Evolutionary conservation across 2,113 vertebrate species (phyloP).

Genomic region (Eretmochelys imbricata): DNA sequence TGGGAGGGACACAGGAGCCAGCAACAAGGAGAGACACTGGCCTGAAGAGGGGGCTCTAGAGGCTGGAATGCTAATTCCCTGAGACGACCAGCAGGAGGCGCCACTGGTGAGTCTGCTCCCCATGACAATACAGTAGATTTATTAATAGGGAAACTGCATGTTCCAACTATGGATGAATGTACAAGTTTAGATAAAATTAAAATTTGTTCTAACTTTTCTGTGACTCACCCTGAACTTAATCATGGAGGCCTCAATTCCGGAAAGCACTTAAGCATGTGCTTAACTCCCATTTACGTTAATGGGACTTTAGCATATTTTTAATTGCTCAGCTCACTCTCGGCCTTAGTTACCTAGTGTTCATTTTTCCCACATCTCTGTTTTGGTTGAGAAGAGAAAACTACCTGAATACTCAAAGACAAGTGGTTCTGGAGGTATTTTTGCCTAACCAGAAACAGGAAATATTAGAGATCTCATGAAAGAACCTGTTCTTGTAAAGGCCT

Average conservation of each 20-base stretch:
- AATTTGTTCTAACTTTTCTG: not conserved
- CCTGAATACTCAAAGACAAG: not conserved
- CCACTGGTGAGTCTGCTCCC: too few species aligned
- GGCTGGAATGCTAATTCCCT: too few species aligned
- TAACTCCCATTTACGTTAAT: not conserved
- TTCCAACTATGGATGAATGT: slow-evolving; percentile 32
- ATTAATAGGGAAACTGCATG: slow-evolving; percentile 58
- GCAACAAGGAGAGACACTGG: too few species aligned
- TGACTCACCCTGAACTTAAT: not conserved
- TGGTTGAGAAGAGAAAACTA: not conserved
- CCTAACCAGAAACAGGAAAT: not conserved
- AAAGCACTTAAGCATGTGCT: not conserved
- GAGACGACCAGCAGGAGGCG: too few species aligned
- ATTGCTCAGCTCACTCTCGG: not conserved
- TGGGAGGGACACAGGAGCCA: too few species aligned
- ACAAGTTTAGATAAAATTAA: not conserved
- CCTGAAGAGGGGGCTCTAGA: too few species aligned
- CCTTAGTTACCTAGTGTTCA: not conserved
- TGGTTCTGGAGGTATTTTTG: not conserved
- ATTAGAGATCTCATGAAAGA: not conserved
- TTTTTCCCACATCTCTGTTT: not conserved
- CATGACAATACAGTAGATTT: slow-evolving; percentile 58
- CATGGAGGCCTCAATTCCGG: not conserved
- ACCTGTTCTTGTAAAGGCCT: not conserved
- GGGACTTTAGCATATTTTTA: not conserved